Conservation (phyloP, 2,888 invertebrate species). For the Lasioglossum marginatum region DNA sequence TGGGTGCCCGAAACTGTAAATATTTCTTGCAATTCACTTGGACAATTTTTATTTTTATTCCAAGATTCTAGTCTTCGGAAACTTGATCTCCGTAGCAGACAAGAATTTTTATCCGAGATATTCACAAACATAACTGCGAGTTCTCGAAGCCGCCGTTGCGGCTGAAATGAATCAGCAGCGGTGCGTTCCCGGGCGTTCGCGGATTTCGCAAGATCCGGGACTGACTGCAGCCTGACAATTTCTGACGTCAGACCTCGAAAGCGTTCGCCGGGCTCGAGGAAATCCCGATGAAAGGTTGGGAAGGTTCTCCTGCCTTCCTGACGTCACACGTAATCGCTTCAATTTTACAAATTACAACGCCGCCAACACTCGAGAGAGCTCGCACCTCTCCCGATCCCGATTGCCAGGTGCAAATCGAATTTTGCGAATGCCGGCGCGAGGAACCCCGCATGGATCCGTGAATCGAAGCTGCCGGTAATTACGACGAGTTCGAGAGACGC, state of each 20-base stretch:
- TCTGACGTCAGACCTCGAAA: conserved; percentile 51
- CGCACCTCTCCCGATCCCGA: neutral
- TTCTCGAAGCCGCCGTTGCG: neutral
- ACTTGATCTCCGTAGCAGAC: neutral
- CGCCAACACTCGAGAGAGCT: neutral
- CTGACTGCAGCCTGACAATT: conserved; percentile 37
- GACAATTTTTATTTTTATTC: too few relatives aligned
- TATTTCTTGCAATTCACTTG: too few relatives aligned
- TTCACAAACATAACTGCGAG: neutral
- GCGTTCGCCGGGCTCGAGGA: conserved; percentile 18
- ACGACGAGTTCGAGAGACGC: conserved; percentile 21
- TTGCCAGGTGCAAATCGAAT: neutral
- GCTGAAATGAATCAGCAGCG: neutral
- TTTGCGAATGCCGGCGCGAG: neutral
- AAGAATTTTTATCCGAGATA: neutral
- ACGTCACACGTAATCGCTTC: conserved; percentile 37
- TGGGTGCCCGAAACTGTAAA: too few relatives aligned
- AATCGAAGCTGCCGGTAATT: neutral
- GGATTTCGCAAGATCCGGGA: conserved; percentile 57
- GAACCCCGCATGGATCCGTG: neutral
- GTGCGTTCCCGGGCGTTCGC: conserved; percentile 6
- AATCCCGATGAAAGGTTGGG: conserved; percentile 52
- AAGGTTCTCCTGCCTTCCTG: conserved; percentile 30
- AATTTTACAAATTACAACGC: conserved; percentile 23
- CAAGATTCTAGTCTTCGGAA: too few relatives aligned